A percentile compares a stretch with the other conserved stretches of the same genome.
phyloP scores from a whole-genome alignment of 2,888 invertebrate species.

The Imbricaverruca yamaguchii region DNA sequence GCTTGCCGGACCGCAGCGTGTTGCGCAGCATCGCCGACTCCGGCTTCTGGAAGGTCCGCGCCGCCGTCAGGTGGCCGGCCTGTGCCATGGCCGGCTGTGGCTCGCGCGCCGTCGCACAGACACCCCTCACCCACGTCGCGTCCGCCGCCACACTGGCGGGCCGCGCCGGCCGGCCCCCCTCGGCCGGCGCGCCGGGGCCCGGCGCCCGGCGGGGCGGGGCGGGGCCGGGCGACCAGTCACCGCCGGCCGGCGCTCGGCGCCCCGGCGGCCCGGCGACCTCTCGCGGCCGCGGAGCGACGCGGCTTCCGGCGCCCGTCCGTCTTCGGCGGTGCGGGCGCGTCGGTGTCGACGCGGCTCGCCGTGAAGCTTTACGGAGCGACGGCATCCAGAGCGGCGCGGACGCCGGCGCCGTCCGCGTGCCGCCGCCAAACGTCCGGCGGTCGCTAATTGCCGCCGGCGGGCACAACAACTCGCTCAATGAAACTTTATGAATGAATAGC shows the following conservation, averaged over 20 bases:
- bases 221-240: not conserved
- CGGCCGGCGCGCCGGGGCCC: not conserved
- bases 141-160: not conserved
- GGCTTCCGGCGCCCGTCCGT: not conserved
- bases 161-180: not conserved
- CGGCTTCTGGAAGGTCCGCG: not conserved
- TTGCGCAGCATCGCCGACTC: not conserved
- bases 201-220: not conserved
- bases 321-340: not conserved
- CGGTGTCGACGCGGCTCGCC: not conserved
- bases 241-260: not conserved
- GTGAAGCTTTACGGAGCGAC: not conserved
- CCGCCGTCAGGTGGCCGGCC: not conserved
- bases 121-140: not conserved
- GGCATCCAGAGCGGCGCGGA: not conserved
- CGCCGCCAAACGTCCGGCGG: not conserved
- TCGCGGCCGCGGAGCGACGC: not conserved
- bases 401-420: not conserved
- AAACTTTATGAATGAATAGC: slow-evolving; percentile 23
- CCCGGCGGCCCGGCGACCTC: too few relatives aligned
- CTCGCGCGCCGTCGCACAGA: not conserved
- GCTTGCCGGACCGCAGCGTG: not conserved
- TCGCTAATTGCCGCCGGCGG: not conserved
- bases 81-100: not conserved
- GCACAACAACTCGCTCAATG: slow-evolving; percentile 22